phyloP scores from a whole-genome alignment of 2,797 vertebrate genomes.

The Pseudomugil tenellus region DNA sequence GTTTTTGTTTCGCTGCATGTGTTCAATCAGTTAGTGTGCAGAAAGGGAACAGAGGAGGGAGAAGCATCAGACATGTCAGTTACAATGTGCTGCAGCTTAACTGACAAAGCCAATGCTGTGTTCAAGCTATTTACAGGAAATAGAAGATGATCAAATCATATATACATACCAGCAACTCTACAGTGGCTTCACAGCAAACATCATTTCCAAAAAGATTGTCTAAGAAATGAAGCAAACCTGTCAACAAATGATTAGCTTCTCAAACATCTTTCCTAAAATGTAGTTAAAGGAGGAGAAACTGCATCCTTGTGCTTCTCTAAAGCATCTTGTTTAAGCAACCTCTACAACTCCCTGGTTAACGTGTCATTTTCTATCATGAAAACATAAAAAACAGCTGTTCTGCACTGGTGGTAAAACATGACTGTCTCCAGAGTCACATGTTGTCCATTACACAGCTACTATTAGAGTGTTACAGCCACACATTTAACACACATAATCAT shows the following conservation, averaged over 20 bases:
- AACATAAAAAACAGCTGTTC: not conserved
- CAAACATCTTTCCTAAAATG: not conserved
- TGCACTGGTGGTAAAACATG: conserved; percentile 8
- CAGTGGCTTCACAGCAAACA: not conserved
- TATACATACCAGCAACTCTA: not conserved
- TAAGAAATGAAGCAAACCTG: no score
- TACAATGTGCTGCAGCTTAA: not conserved
- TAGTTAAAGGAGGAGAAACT: not conserved
- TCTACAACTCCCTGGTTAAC: conserved; percentile 1
- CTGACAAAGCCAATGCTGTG: not conserved
- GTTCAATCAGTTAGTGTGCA: conserved; percentile 9
- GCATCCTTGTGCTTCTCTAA: not conserved
- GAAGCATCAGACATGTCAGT: not conserved
- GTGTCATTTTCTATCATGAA: conserved; percentile 15
- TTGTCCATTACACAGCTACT: conserved; percentile 44
- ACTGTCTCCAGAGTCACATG: conserved; percentile 28
- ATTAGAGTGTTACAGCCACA: conserved; percentile 40
- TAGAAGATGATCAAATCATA: no score
- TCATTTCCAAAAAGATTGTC: not conserved
- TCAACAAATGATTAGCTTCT: no score
- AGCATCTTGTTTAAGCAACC: not conserved
- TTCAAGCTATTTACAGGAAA: no score
- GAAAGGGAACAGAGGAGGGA: not conserved
- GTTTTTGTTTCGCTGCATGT: conserved; percentile 14
- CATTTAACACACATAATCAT: conserved; percentile 68